Evolutionary conservation across 2,797 vertebrate genomes (phyloP).

Genomic region (Platyrinchus mystaceus): DNA sequence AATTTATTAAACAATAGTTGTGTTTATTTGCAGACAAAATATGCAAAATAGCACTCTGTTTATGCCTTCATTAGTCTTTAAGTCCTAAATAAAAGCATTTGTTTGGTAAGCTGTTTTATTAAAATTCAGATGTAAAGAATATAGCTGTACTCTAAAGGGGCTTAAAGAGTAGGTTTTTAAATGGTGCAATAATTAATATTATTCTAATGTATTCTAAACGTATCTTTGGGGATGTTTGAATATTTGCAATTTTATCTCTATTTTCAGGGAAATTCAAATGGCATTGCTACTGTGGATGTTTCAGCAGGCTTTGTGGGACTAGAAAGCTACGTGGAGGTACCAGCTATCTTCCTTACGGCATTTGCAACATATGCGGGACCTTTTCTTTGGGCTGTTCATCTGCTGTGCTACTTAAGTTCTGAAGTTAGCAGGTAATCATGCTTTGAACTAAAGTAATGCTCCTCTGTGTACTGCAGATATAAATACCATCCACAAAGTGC

Average conservation of each 20-base stretch:
- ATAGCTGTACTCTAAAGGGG: neutral
- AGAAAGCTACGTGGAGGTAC: conserved; percentile 86
- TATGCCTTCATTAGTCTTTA: neutral
- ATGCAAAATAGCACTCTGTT: neutral
- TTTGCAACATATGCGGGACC: conserved; percentile 91
- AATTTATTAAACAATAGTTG: neutral
- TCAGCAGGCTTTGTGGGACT: conserved; percentile 93
- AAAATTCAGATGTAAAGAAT: neutral
- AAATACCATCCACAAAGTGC: neutral
- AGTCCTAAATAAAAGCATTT: neutral
- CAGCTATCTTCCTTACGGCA: conserved; percentile 86
- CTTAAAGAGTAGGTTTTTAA: neutral
- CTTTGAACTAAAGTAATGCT: neutral
- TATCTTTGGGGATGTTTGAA: neutral
- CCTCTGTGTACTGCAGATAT: neutral
- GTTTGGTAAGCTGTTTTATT: neutral
- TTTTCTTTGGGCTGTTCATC: conserved; percentile 90
- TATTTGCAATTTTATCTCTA: neutral
- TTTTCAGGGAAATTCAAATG: conserved; percentile 94
- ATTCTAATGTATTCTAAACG: neutral
- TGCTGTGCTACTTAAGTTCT: conserved; percentile 88
- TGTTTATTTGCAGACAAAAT: neutral
- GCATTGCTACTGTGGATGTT: conserved; percentile 90
- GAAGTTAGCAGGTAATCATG: conserved; percentile 80
- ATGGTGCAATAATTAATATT: neutral